Conservation (phyloP, 2,797 vertebrate genomes). For the Sarcoramphus papa region DNA sequence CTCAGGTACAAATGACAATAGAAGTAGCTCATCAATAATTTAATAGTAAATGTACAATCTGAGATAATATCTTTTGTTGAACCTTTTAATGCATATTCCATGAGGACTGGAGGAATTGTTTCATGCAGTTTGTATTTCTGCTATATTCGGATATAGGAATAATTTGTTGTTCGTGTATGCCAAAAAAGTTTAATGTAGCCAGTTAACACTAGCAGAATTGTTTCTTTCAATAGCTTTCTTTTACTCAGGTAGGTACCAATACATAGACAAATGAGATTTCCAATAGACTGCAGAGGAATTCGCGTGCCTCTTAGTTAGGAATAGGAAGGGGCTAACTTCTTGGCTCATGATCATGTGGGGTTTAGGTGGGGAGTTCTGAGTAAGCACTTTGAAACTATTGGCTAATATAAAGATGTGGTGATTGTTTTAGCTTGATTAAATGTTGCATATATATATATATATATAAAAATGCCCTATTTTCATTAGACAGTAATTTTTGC, state of each 20-base stretch:
- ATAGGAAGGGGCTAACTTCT: not conserved
- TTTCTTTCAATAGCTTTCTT: not conserved
- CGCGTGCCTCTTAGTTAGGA: not conserved
- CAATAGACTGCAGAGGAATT: not conserved
- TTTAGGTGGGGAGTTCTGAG: not conserved
- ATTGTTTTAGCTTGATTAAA: not conserved
- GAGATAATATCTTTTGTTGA: not conserved
- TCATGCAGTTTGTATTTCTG: not conserved
- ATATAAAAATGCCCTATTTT: not conserved
- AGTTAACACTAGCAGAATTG: not conserved
- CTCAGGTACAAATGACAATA: not conserved
- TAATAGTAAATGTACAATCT: not conserved
- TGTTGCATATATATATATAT: not conserved
- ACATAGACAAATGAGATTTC: not conserved
- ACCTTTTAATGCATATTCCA: not conserved
- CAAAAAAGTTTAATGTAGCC: not conserved
- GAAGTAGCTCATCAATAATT: constrained; percentile 2
- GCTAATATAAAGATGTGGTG: not conserved
- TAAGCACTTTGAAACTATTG: not conserved
- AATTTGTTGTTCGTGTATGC: not conserved
- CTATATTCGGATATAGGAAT: not conserved
- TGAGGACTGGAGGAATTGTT: not conserved
- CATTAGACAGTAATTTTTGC: not conserved
- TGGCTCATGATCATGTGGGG: not conserved
- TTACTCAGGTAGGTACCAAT: not conserved